A percentile compares a stretch with the other conserved stretches of the same genome.
These are phyloP conservation scores for Athalia cordata DNA, from an alignment of 2,888 invertebrate genomes.

Conservation along the genomic window DNA sequence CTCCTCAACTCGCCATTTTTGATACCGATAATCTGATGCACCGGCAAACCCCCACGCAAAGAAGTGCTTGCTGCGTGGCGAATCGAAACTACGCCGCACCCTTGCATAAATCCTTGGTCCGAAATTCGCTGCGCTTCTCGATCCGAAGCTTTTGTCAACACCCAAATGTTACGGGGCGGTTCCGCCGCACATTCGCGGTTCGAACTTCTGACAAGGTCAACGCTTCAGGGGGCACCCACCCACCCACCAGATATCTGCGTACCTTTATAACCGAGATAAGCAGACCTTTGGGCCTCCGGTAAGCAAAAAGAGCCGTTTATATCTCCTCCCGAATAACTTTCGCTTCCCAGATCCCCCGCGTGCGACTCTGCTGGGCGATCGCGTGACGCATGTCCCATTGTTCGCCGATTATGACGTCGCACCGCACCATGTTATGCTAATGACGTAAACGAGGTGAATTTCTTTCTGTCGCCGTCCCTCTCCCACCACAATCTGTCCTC, in stretches of 20 bases:
- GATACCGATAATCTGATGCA: background rate
- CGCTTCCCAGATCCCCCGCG: constrained; percentile 1
- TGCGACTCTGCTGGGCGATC: constrained; percentile 42
- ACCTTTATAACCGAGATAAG: constrained; percentile 18
- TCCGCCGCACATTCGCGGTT: background rate
- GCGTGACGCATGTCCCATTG: constrained; percentile 60
- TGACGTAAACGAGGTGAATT: constrained; percentile 54
- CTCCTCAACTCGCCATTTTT: constrained; percentile 1
- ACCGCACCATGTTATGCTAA: constrained; percentile 59
- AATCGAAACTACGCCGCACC: constrained; percentile 12
- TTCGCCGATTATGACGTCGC: constrained; percentile 60
- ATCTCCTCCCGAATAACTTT: constrained; percentile 13
- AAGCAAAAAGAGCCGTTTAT: constrained; percentile 22
- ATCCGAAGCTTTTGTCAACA: constrained; percentile 25
- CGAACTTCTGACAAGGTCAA: constrained; percentile 18
- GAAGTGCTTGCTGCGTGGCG: background rate
- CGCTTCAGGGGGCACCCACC: background rate
- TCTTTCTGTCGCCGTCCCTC: constrained; percentile 37
- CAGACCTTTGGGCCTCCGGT: constrained; percentile 12
- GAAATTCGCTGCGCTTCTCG: background rate
- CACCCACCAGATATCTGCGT: constrained; percentile 8
- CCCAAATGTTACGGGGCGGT: background rate
- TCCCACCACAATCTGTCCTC: background rate
- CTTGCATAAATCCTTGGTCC: background rate
- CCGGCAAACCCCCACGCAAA: constrained; percentile 14